Base-by-base conservation (phyloP, 2,888 invertebrate genomes). In the Phrixothrix hirtus region DNA sequence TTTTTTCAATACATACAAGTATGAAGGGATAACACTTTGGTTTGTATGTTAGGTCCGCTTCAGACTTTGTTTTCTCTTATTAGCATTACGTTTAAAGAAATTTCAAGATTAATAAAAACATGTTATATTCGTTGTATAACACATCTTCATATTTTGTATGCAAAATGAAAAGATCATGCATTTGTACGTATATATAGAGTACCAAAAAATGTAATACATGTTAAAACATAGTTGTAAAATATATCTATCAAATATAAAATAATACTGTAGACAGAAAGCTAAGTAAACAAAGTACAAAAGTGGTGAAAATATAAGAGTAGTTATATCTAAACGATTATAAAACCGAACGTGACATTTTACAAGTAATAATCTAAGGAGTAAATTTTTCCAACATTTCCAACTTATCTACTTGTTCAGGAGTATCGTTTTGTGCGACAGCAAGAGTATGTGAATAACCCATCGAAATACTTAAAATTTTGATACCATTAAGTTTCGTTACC, bases 391-490 rank as follows among this genome's bases (percentile, higher is more conserved):
- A 77, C 57, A 81, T 79, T 37, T 79, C 79, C 46, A 88, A 72
- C 63, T 80, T 81, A 37, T 78, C 78, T 60, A 80, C 80, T 54
- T 86, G 86, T 60, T 85, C 84, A 10, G 85, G 83, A 0, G 83
- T 80, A 35, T 83, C 83, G 60, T 83, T 81, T 13, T 83, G 75
- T 10, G 82, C 85, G 38, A 88, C 79, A 66, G 93, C 75, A 63
- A 93, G 76, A 1, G 92, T 88, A 76, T 95, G 95, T 2, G 90
- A 90, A 68, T 84, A 85, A 1, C 95, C 95, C 85, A 93, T 91
- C 1, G 89, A 77, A 29, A 95, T 84, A 58, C 87, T 83, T 32
- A 87, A 83, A 58, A 92, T 83, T 75, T 88, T 87, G 52, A 90
- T 77, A 25, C 88, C 88, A 44, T 87, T 86, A 77, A 89, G 79